A percentile compares a stretch with the other conserved stretches of the same genome.
These are phyloP conservation scores for Nibea coibor DNA, from an alignment of 2,113 vertebrate species.

Conservation along the genomic window DNA sequence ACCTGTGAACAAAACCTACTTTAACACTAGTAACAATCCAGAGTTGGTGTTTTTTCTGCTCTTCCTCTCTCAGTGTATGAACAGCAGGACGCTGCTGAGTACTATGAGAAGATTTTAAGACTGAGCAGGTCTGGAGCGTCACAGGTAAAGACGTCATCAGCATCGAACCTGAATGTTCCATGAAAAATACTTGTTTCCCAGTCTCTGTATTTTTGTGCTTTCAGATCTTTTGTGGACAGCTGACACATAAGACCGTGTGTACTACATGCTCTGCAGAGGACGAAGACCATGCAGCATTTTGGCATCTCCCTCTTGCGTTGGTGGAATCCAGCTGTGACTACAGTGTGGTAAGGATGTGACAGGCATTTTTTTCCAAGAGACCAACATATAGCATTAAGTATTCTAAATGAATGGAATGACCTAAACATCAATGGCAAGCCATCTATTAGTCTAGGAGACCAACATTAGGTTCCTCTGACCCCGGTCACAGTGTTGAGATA, in stretches of 20 bases:
- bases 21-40: no score
- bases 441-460: no score
- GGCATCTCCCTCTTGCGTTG: slow-evolving; percentile 37
- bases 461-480: no score
- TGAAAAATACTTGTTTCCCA: not conserved
- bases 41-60: not conserved
- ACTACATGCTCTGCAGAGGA: fast-evolving
- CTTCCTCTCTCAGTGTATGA: slow-evolving; percentile 12
- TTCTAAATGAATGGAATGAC: no score
- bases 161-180: not conserved
- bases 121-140: slow-evolving; percentile 29
- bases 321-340: not conserved
- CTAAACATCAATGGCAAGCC: no score
- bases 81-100: slow-evolving; percentile 75
- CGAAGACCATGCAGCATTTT: not conserved
- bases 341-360: slow-evolving; percentile 10
- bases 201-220: not conserved
- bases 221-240: slow-evolving; percentile 26
- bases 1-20: no score
- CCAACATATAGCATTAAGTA: no score
- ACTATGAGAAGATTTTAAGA: slow-evolving; percentile 72
- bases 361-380: not conserved
- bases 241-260: slow-evolving; percentile 14
- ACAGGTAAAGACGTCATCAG: slow-evolving; percentile 33
- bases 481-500: no score